Evolutionary conservation across 1,140 invertebrate genomes (phyloP), one percentile per base, ranked within the genome.

Genomic region (Zaprionus inermis): DNA sequence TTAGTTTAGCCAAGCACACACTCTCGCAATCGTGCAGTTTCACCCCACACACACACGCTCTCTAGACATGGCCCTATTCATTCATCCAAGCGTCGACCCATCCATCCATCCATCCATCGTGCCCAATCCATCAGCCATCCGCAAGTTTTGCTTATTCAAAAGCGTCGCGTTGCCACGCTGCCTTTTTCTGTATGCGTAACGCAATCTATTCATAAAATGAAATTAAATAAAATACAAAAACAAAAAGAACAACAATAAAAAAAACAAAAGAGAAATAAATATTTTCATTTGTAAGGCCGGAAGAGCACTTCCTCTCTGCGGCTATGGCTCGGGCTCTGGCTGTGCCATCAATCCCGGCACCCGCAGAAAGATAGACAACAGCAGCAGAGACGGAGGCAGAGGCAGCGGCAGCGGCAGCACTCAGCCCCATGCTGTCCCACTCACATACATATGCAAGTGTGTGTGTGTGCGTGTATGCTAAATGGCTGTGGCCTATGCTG

Each of bases 191-290:
- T 88, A 89, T 88, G 84, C 84, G 84, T 88, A 88, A 89, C 85
- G 84, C 84, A 88, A 88, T 88, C 84, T 88, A 88, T 88, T 88
- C 84, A 89, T 88, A 88, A 88, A 88, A 88, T 89, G 68, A 88
- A 84, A 88, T 88, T 89, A 88, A 84, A 88, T 88, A 81, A 88
- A 88, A 89, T 83, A 76, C 28, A 52, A 18, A 36, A 59, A 57
- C 44, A 51, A 67, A 20, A 44, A 18, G 20, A 54, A 28, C 24
- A 28, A 28, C 55, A 49, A 32, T 34, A 20, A 74, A 72, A 51
- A 69, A 73, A 72, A 76, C 69, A 76, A 64, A 79, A 81, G 57
- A 67, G 68, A 75, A 83, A 88, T 89, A 88, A 75, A 88, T 88
- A 88, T 88, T 88, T 88, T 89, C 84, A 89, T 88, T 88, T 88